phyloP scores from a whole-genome alignment of 2,113 vertebrate species.

The Tupaia tana region DNA sequence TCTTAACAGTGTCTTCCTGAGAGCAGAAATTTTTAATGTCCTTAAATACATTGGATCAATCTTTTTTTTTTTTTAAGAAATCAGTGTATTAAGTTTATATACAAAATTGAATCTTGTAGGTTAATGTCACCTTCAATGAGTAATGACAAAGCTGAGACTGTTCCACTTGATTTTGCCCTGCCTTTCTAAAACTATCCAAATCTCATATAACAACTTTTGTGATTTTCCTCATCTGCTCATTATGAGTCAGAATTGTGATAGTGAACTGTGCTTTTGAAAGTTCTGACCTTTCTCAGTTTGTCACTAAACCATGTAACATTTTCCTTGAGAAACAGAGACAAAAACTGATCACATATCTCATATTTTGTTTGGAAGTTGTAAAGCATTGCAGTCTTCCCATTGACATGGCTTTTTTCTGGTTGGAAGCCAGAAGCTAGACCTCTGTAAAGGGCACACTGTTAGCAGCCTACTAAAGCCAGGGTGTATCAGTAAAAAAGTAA shows the following conservation, averaged over 20 bases:
- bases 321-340: constrained; percentile 18
- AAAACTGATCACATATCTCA: constrained; percentile 4
- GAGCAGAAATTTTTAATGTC: constrained; percentile 40
- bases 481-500: constrained; percentile 26
- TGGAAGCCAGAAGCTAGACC: constrained; percentile 6
- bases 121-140: constrained; percentile 32
- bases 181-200: not conserved
- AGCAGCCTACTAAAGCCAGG: constrained; percentile 30
- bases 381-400: not conserved
- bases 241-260: constrained; percentile 7
- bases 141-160: constrained; percentile 46
- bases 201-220: constrained; percentile 19
- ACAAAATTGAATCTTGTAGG: constrained; percentile 19
- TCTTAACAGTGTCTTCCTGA: constrained; percentile 27
- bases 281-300: constrained; percentile 44
- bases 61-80: constrained; percentile 53
- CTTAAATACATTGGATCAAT: constrained; percentile 32
- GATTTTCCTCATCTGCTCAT: constrained; percentile 52
- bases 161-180: constrained; percentile 22
- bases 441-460: not conserved
- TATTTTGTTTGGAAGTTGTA: constrained; percentile 51
- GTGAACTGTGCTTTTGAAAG: constrained; percentile 19
- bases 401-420: constrained; percentile 17
- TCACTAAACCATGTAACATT: constrained; percentile 41
- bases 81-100: constrained; percentile 24